A percentile compares a stretch with the other conserved stretches of the same genome.
These are phyloP conservation scores for Scelioninae gen. 1 DNA, from an alignment of 2,888 invertebrate genomes.

Conservation along the genomic window DNA sequence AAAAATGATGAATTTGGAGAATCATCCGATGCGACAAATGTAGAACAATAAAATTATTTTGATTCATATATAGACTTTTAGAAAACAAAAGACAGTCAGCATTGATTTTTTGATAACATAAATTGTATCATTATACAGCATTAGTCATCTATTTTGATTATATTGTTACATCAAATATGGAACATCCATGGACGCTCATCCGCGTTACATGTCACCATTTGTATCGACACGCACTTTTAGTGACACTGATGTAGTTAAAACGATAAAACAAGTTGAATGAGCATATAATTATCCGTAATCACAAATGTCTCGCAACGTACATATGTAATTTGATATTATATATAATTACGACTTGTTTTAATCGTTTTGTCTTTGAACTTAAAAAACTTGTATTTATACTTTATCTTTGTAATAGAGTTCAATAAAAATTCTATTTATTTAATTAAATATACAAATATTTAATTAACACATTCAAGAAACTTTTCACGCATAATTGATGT, in stretches of 20 bases:
- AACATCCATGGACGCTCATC: slow-evolving; percentile 4
- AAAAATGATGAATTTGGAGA: too few relatives aligned
- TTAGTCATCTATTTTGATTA: slow-evolving; percentile 24
- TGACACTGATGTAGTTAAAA: slow-evolving; percentile 5
- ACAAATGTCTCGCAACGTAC: background rate
- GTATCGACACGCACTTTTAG: background rate
- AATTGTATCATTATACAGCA: background rate
- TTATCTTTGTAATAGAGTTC: background rate
- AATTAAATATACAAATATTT: background rate
- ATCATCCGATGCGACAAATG: too few relatives aligned
- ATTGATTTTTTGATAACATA: slow-evolving; percentile 9
- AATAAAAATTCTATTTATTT: too few relatives aligned
- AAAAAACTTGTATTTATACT: background rate
- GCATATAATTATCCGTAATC: slow-evolving; percentile 25
- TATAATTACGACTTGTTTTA: background rate
- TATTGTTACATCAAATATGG: slow-evolving; percentile 32
- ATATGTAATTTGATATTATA: background rate
- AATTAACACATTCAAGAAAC: too few relatives aligned
- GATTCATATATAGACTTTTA: too few relatives aligned
- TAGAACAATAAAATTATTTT: too few relatives aligned
- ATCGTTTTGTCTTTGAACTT: background rate
- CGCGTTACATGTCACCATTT: background rate
- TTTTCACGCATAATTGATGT: background rate
- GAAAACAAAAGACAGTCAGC: too few relatives aligned
- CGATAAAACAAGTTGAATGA: slow-evolving; percentile 15